These are phyloP conservation scores for Centropristis striata DNA, from an alignment of 2,113 vertebrate genomes.

Conservation along the genomic window DNA sequence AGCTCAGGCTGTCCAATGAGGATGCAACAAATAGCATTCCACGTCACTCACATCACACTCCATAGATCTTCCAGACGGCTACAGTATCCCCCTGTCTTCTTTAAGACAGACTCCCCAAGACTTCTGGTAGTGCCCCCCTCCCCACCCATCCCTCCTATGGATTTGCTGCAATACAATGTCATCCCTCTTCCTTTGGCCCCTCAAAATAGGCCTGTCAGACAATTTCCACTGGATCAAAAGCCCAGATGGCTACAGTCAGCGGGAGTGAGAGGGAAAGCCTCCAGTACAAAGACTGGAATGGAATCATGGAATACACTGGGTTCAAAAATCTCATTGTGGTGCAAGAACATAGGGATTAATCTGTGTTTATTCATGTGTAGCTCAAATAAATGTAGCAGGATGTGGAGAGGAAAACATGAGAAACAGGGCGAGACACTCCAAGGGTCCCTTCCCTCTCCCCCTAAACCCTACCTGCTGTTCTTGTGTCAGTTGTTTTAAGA, in stretches of 20 bases:
- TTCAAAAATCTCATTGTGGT: conserved; percentile 62
- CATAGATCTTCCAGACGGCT: conserved; percentile 60
- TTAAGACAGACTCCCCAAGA: conserved; percentile 41
- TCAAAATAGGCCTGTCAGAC: conserved; percentile 66
- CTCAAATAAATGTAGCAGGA: conserved; percentile 25
- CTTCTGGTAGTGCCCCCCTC: conserved; percentile 46
- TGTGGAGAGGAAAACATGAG: neutral
- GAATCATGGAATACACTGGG: conserved; percentile 42
- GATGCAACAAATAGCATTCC: conserved; percentile 67
- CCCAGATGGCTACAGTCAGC: conserved; percentile 72
- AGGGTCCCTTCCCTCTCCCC: neutral
- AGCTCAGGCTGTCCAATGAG: conserved; percentile 57
- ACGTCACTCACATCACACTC: conserved; percentile 65
- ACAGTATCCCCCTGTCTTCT: conserved; percentile 44
- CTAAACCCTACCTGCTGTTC: conserved; percentile 19
- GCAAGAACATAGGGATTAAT: conserved; percentile 27
- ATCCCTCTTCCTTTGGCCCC: conserved; percentile 59
- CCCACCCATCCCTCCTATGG: conserved; percentile 50
- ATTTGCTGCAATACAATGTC: conserved; percentile 65
- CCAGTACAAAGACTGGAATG: conserved; percentile 53
- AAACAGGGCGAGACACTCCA: neutral
- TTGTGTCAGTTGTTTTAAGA: conserved; percentile 17
- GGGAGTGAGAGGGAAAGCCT: conserved; percentile 49
- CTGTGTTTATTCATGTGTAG: conserved; percentile 37
- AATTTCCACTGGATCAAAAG: conserved; percentile 68